A percentile compares a stretch with the other conserved stretches of the same genome.
These are phyloP conservation scores for Pseudois nayaur DNA, from an alignment of 2,113 vertebrate species.

Conservation along the genomic window DNA sequence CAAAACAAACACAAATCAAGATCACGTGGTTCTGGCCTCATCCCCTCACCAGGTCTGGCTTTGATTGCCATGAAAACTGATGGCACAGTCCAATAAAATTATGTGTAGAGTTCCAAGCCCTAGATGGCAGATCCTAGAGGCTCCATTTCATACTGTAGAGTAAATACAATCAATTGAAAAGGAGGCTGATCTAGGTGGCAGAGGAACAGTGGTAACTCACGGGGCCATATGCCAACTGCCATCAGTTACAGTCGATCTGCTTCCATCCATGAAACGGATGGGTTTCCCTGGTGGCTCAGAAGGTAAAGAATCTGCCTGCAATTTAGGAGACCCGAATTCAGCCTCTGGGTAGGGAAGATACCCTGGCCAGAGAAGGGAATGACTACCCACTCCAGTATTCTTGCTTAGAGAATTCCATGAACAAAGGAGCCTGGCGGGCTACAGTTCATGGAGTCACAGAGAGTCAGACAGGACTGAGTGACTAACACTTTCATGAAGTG, in stretches of 20 bases:
- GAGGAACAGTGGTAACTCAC: background rate
- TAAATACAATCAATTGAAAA: background rate
- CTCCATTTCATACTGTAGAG: background rate
- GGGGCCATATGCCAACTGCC: background rate
- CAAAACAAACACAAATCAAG: slow-evolving; percentile 38
- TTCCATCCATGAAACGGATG: background rate
- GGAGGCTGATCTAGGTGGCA: background rate
- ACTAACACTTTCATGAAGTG: background rate
- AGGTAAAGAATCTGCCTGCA: background rate
- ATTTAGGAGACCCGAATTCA: background rate
- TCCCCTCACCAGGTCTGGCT: background rate
- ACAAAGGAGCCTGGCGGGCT: background rate
- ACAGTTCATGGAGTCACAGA: background rate
- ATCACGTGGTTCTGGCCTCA: background rate
- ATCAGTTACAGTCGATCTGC: background rate
- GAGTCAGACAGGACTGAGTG: background rate
- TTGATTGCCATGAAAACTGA: background rate
- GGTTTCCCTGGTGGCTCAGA: background rate
- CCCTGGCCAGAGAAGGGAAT: background rate
- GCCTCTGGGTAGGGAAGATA: background rate
- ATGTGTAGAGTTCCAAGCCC: background rate
- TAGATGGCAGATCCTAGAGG: background rate
- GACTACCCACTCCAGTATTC: background rate
- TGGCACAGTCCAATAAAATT: background rate
- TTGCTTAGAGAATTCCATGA: background rate